phyloP scores from a whole-genome alignment of 1,140 invertebrate genomes.

The Druon quercuslanigerum region DNA sequence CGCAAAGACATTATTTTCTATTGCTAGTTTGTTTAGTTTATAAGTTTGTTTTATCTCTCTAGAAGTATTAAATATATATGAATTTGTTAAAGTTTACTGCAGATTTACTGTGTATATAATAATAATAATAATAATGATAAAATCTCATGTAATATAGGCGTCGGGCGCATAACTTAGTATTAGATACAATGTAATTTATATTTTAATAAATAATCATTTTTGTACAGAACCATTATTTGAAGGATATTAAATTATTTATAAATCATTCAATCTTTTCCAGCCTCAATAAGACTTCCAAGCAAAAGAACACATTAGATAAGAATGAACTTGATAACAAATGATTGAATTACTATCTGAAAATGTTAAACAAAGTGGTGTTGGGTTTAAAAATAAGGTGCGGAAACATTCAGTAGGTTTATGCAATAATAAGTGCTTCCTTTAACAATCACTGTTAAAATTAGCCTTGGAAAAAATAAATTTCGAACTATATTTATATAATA shows the following conservation, averaged over 20 bases:
- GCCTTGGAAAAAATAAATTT: background rate
- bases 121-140: background rate
- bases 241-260: too few relatives aligned
- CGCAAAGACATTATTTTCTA: too few relatives aligned
- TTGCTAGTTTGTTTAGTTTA: too few relatives aligned
- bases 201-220: constrained; percentile 12
- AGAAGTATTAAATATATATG: background rate
- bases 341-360: constrained; percentile 6
- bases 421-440: background rate
- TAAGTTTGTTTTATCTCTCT: too few relatives aligned
- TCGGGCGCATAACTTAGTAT: background rate
- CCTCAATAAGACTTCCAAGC: background rate
- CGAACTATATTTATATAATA: background rate
- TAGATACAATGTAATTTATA: constrained; percentile 23
- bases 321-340: background rate
- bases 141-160: background rate
- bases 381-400: background rate
- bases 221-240: background rate
- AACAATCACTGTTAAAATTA: background rate
- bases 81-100: background rate
- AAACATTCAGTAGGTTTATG: background rate
- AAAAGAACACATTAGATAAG: constrained; percentile 7
- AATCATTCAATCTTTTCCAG: background rate
- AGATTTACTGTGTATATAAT: background rate
- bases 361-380: background rate